These are phyloP conservation scores for Platycercus adscitus DNA, from an alignment of 2,113 vertebrate species.

Conservation along the genomic window DNA sequence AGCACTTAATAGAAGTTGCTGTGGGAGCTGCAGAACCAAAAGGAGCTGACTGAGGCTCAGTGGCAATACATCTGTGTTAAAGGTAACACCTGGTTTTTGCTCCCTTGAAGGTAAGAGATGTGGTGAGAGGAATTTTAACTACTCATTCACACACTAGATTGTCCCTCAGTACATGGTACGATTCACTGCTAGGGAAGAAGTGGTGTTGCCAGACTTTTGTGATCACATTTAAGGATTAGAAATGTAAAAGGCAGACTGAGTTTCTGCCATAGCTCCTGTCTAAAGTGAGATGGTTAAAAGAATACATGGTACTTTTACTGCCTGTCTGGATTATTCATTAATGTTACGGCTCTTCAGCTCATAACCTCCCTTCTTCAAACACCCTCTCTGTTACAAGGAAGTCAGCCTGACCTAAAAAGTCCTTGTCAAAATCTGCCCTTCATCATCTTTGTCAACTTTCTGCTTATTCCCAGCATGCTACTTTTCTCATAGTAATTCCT, in stretches of 20 bases:
- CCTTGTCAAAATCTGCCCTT: constrained; percentile 36
- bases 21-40: constrained; percentile 36
- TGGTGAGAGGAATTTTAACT: constrained; percentile 52
- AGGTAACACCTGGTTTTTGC: constrained; percentile 49
- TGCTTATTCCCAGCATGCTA: not conserved
- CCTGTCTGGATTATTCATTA: constrained; percentile 10
- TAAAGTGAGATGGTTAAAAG: constrained; percentile 13
- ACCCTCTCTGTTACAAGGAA: constrained; percentile 1
- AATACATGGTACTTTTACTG: not conserved
- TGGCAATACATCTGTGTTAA: constrained; percentile 6
- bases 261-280: not conserved
- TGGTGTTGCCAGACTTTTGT: not conserved
- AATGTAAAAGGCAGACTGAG: not conserved
- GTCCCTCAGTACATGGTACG: not conserved
- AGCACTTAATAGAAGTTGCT: constrained; percentile 41
- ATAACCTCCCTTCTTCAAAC: constrained; percentile 28
- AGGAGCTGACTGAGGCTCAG: not conserved
- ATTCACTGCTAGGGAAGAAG: not conserved
- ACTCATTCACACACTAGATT: not conserved
- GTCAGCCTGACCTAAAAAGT: constrained; percentile 1
- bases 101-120: constrained; percentile 28
- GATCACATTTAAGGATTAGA: not conserved
- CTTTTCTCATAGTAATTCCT: not conserved
- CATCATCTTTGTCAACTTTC: not conserved
- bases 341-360: not conserved